Conservation (phyloP, 1,140 invertebrate genomes). For the Limonius californicus region DNA sequence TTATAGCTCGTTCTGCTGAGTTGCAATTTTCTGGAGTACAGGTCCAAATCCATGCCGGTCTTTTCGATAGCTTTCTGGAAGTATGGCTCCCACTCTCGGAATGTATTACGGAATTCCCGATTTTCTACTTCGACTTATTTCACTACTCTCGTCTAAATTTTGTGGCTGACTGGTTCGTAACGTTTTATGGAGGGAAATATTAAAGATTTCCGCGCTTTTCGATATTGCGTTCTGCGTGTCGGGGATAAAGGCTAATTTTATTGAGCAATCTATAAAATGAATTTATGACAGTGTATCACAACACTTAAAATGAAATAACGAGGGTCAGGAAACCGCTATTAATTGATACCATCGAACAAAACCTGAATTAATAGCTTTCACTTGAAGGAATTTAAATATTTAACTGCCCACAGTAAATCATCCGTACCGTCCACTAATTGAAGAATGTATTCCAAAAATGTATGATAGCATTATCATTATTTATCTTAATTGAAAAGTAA, state of each 20-base stretch:
- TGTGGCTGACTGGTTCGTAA: not conserved
- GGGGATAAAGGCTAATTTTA: not conserved
- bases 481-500: too few species aligned
- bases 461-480: too few species aligned
- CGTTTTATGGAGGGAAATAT: not conserved
- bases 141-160: not conserved
- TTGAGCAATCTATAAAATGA: not conserved
- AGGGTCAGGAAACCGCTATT: too few species aligned
- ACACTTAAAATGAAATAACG: not conserved
- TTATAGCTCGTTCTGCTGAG: conserved; percentile 13
- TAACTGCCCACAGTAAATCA: too few species aligned
- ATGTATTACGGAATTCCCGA: not conserved
- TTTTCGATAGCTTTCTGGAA: conserved; percentile 18
- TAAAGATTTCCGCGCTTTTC: not conserved
- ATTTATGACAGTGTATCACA: not conserved
- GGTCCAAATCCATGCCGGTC: conserved; percentile 17
- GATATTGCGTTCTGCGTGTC: not conserved
- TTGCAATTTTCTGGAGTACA: conserved; percentile 22
- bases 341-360: too few species aligned
- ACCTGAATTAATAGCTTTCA: too few species aligned
- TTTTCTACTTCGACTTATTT: not conserved
- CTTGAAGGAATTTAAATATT: too few species aligned
- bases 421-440: too few species aligned
- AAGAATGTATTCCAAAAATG: too few species aligned
- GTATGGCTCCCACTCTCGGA: conserved; percentile 8